Evolutionary conservation across 2,888 invertebrate species (phyloP).

Genomic region (Hirtodrosophila duncani): DNA sequence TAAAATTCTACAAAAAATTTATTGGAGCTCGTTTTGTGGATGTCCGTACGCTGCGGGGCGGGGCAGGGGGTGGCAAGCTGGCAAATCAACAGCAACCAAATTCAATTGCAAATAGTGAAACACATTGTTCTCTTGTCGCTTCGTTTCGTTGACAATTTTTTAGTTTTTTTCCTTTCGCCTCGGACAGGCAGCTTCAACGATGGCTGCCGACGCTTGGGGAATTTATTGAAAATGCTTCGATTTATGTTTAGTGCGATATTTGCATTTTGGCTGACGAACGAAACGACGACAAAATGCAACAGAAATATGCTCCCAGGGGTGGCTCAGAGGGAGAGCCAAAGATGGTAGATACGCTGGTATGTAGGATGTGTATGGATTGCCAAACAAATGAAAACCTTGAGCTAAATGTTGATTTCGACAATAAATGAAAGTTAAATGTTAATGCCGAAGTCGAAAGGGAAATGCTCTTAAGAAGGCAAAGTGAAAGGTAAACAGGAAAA

Average conservation of each 20-base stretch:
- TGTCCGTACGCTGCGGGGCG: not conserved
- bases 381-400: constrained; percentile 1
- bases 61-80: constrained; percentile 10
- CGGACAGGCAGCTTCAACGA: too few species aligned
- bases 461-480: too few species aligned
- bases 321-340: not conserved
- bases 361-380: not conserved
- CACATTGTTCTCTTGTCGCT: constrained; percentile 52
- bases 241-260: constrained; percentile 65
- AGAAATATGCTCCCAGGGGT: constrained; percentile 37
- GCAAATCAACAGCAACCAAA: constrained; percentile 54
- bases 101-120: constrained; percentile 63
- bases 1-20: constrained; percentile 13
- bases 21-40: not conserved
- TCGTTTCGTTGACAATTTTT: constrained; percentile 58
- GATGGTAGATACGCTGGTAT: not conserved
- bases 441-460: too few species aligned
- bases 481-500: too few species aligned
- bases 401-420: too few species aligned
- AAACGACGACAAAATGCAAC: constrained; percentile 44
- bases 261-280: constrained; percentile 59
- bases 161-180: constrained; percentile 28
- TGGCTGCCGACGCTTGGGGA: constrained; percentile 36
- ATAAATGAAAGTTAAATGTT: too few species aligned
- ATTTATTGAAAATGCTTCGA: constrained; percentile 68